Evolutionary conservation across 1,140 invertebrate species (phyloP), one percentile per base, ranked within the genome.

Genomic region (Drosophila chauvacae): DNA sequence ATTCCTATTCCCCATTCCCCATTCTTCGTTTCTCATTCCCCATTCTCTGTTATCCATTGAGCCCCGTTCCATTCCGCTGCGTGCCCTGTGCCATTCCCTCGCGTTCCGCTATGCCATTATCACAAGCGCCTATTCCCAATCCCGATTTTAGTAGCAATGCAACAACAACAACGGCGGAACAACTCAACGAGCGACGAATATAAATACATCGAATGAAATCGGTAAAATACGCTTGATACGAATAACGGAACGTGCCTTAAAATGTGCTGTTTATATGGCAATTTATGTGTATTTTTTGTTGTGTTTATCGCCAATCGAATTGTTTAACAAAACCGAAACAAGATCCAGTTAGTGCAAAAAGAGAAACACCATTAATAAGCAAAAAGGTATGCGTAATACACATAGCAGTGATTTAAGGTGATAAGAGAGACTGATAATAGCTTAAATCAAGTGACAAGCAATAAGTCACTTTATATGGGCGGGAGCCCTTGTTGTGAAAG

Each of bases 391-490:
- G 71, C 50, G 58, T 58, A 53, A 37, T 53, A 23, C 47, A 33
- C 5, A 44, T 45, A 55, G 18, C 23, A 51, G 37, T 47, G 66
- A 68, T 58, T 58, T n/a, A 28, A 42, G 47, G 16, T 70, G 45
- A 70, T 48, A 39, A 69, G 26, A 35, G 37, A 66, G n/a, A 18
- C 62, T 33, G 37, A 57, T 28, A 55, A 37, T 53, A 11, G 26
- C 4, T 4, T 7, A 18, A 50, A 50, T 30, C 23, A 50, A 30
- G 4, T n/a, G 3, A 18, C n/a, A 26, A 30, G 7, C 37, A 72
- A 72, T 72, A 23, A 51, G 35, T 30, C 55, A 72, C 70, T 72
- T 72, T 50, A 71, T 50, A 71, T 72, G 69, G 69, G 41, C 37
- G 53, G 50, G 0, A 51, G 28, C 5, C 28, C 50, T 51, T 45